phyloP scores from a whole-genome alignment of 2,797 vertebrate genomes.

The Lepilemur septentrionalis region DNA sequence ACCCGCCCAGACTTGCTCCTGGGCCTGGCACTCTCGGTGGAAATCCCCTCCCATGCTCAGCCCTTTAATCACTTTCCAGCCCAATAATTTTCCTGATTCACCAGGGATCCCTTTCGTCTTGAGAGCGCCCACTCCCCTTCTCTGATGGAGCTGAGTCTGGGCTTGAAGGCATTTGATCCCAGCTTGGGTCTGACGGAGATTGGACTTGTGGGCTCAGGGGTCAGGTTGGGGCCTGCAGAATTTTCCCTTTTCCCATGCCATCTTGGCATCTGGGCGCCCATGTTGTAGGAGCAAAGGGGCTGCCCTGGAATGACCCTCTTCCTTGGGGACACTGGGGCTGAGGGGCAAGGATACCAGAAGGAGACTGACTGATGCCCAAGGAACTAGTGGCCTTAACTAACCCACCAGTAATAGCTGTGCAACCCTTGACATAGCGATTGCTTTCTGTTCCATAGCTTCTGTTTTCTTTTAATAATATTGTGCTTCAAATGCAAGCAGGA shows the following conservation, averaged over 20 bases:
- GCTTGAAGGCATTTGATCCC: slow-evolving; percentile 74
- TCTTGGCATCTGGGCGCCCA: not conserved
- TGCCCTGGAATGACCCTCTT: not conserved
- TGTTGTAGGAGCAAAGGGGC: not conserved
- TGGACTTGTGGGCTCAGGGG: slow-evolving; percentile 26
- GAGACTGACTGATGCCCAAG: not conserved
- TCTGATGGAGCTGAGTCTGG: slow-evolving; percentile 49
- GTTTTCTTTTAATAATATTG: not conserved
- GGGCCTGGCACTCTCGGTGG: slow-evolving; percentile 21
- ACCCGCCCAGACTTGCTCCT: slow-evolving; percentile 65
- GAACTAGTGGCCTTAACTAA: not conserved
- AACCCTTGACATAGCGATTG: accelerated
- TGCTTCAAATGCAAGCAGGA: not conserved
- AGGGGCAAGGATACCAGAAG: not conserved
- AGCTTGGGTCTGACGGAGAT: slow-evolving; percentile 40
- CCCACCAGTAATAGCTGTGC: not conserved
- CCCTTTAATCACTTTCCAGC: slow-evolving; percentile 73
- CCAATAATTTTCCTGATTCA: slow-evolving; percentile 76
- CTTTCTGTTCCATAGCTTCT: not conserved
- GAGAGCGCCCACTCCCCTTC: slow-evolving; percentile 45
- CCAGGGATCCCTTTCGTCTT: slow-evolving; percentile 73
- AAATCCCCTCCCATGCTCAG: slow-evolving; percentile 73
- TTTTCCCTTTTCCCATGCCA: slow-evolving; percentile 45
- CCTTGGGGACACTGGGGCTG: not conserved
- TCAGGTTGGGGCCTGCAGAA: slow-evolving; percentile 61